These are phyloP conservation scores for Ciconia maguari DNA, from an alignment of 2,113 vertebrate genomes.

Conservation along the genomic window DNA sequence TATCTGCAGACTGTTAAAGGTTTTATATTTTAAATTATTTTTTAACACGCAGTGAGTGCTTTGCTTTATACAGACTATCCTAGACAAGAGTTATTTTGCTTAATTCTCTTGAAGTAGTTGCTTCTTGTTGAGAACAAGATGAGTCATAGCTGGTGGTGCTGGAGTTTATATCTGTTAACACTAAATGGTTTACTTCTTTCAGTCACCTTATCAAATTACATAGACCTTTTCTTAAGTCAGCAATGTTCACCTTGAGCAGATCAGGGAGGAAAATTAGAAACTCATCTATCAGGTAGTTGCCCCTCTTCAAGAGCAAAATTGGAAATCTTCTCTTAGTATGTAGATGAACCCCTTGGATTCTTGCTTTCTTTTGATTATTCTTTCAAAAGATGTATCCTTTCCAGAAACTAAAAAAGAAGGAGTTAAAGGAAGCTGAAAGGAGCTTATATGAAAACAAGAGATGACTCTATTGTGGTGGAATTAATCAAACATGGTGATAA, in stretches of 20 bases:
- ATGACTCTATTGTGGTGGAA: neutral
- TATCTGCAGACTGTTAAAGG: neutral
- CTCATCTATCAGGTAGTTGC: neutral
- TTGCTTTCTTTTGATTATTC: neutral
- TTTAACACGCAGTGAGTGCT: neutral
- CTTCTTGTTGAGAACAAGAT: neutral
- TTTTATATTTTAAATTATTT: neutral
- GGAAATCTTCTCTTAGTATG: neutral
- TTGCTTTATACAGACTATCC: neutral
- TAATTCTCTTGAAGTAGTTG: neutral
- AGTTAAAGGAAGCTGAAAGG: neutral
- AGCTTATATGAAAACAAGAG: neutral
- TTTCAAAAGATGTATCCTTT: neutral
- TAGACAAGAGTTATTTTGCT: neutral
- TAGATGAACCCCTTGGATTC: neutral
- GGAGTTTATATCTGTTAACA: neutral
- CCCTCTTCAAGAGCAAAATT: neutral
- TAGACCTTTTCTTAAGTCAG: neutral
- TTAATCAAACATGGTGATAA: conserved; percentile 39
- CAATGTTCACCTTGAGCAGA: neutral
- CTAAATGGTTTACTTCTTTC: neutral
- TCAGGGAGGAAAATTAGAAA: neutral
- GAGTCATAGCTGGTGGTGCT: neutral
- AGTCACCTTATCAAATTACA: neutral
- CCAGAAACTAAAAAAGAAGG: neutral